Base-by-base conservation (phyloP, 2,888 invertebrate species). In the Lasioglossum malachurum region DNA sequence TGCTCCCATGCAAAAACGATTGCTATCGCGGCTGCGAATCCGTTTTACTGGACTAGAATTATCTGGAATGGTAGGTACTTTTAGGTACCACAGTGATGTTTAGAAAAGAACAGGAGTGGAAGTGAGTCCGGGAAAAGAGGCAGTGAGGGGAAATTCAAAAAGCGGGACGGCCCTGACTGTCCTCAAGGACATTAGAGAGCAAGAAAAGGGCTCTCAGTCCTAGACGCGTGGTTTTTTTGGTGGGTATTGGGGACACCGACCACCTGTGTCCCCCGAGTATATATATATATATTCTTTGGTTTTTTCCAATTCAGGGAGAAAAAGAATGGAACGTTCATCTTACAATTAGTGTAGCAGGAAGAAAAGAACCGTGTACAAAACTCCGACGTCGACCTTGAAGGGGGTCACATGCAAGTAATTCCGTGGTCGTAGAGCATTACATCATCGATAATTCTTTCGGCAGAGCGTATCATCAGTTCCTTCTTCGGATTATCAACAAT, bases 1-100 rank as follows among this genome's bases (percentile, higher is more conserved):
- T 71, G 86, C 69, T 64, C 31, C 80, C 49, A 82, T 78, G 78
- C 77, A 86, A 86, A 85, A 85, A 77, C 78, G 60, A 69, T 73
- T 80, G 60, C 71, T 46, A 83, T 83, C 46, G 60, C 71, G 60
- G 49, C 44, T 31, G 16, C 71, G 49, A n/a, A 23, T 49, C 67
- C 73, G n/a, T 46, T 57, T 57, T 73, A 73, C 57, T 72, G 49
- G 16, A 38, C 60, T 75, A 46, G 74, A 84, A 84, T 83, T 73
- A 79, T 80, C 77, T n/a, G 76, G 57, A 78, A 71, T n/a, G 19
- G 19, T 31, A 4, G 19, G 19, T 31, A 4, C 35, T 2, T 64
- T 75, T 8, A 44, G 35, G 31, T 31, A 19, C 19, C 64, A 0
- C 31, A 8, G 31, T 3, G 64, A 57, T n/a, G 35, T 35, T 35